phyloP scores from a whole-genome alignment of 2,113 vertebrate genomes.

The Datnioides undecimradiatus region DNA sequence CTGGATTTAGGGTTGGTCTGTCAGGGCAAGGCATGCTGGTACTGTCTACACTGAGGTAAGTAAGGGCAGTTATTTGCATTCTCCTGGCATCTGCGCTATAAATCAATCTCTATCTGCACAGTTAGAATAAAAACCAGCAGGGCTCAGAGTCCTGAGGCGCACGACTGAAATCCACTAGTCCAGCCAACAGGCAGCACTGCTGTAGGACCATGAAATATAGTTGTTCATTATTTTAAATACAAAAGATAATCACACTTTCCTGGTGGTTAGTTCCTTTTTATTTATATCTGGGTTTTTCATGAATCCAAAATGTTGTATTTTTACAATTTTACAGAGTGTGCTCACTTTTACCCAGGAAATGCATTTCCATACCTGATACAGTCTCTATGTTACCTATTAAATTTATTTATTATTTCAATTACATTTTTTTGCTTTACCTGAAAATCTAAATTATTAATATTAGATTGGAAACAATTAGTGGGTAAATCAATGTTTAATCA shows the following conservation, averaged over 20 bases:
- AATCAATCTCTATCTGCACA: conserved; percentile 25
- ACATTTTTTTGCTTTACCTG: too few relatives aligned
- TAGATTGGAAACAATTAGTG: too few relatives aligned
- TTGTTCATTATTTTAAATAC: background rate
- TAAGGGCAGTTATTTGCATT: conserved; percentile 37
- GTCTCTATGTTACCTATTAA: too few relatives aligned
- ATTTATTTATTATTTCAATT: too few relatives aligned
- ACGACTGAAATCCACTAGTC: background rate
- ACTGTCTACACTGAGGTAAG: conserved; percentile 2
- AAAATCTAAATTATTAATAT: too few relatives aligned
- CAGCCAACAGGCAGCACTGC: conserved; percentile 1
- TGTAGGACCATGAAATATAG: background rate
- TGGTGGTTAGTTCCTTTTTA: background rate
- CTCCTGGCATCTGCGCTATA: conserved; percentile 10
- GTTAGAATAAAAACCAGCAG: conserved; percentile 26
- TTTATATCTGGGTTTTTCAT: too few relatives aligned
- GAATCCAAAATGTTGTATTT: too few relatives aligned
- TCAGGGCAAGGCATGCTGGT: background rate
- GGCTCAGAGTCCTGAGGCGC: background rate
- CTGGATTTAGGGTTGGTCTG: background rate
- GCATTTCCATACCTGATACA: too few relatives aligned
- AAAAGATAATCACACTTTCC: background rate
- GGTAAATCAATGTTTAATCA: too few relatives aligned
- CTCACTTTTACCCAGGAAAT: too few relatives aligned
- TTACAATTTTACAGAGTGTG: too few relatives aligned